phyloP scores from a whole-genome alignment of 2,113 vertebrate genomes.

The Procavia capensis region DNA sequence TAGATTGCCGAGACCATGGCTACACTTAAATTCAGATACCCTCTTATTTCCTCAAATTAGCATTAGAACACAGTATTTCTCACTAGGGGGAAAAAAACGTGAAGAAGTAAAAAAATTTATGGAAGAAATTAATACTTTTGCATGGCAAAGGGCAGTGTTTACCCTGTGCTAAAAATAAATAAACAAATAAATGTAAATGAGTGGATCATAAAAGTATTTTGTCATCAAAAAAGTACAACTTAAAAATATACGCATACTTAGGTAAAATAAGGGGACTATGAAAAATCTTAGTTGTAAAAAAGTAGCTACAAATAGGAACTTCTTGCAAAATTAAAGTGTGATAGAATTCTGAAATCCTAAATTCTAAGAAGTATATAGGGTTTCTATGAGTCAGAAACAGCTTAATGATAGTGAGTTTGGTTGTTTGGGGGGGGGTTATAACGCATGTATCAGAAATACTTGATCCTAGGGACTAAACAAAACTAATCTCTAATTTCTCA shows the following conservation, averaged over 20 bases:
- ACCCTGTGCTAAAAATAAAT: neutral
- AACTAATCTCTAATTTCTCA: neutral
- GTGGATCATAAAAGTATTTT: neutral
- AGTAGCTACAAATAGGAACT: neutral
- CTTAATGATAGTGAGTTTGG: no score
- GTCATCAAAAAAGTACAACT: slow-evolving; percentile 19
- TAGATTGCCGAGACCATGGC: neutral
- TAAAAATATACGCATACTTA: neutral
- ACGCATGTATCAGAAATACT: neutral
- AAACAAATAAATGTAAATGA: neutral
- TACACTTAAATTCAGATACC: neutral
- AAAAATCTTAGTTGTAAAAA: neutral
- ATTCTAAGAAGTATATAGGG: neutral
- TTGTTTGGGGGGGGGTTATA: no score
- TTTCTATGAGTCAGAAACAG: no score
- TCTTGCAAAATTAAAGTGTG: neutral
- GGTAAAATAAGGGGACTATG: neutral
- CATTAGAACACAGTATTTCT: neutral
- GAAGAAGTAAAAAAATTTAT: neutral
- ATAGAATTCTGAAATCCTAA: neutral
- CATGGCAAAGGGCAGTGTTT: neutral
- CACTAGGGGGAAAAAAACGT: neutral
- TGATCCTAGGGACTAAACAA: neutral
- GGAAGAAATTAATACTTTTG: neutral
- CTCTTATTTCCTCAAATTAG: neutral